Percentiles rank a stretch among this genome's conserved stretches.
phyloP scores from a whole-genome alignment of 2,888 invertebrate species.

The Tetrapedia diversipes region DNA sequence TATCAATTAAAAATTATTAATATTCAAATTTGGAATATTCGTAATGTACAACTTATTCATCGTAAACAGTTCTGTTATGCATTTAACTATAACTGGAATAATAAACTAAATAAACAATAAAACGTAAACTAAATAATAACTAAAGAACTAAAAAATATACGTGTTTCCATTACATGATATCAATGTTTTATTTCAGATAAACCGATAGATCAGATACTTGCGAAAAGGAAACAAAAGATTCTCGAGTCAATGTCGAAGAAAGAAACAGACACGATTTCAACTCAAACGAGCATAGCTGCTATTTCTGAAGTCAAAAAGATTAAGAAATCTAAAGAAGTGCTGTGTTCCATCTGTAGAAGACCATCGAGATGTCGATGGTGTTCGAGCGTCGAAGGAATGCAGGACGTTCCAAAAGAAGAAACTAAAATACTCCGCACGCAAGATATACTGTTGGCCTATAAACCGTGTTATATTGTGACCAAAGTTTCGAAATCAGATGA shows the following conservation, averaged over 20 bases:
- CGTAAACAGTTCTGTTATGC: no score
- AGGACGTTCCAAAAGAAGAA: not conserved
- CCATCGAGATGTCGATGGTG: constrained; percentile 63
- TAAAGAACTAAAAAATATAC: no score
- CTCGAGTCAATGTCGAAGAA: constrained; percentile 55
- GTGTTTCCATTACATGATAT: no score
- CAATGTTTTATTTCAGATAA: no score
- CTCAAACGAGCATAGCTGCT: constrained; percentile 68
- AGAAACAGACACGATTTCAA: constrained; percentile 47
- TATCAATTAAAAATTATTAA: no score
- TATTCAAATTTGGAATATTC: no score
- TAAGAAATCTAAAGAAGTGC: constrained; percentile 47
- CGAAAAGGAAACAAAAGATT: constrained; percentile 60
- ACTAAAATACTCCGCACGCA: constrained; percentile 61
- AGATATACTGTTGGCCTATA: constrained; percentile 70
- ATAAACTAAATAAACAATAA: no score
- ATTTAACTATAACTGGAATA: no score
- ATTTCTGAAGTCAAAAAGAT: constrained; percentile 61
- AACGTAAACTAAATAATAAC: no score
- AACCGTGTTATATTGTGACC: constrained; percentile 65
- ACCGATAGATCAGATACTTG: constrained; percentile 56
- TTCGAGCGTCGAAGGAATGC: constrained; percentile 2
- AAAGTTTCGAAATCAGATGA: constrained; percentile 39
- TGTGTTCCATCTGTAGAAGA: constrained; percentile 61
- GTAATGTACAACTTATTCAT: no score